These are phyloP conservation scores for Zaprionus lachaisei DNA, from an alignment of 1,140 invertebrate species.

Conservation along the genomic window DNA sequence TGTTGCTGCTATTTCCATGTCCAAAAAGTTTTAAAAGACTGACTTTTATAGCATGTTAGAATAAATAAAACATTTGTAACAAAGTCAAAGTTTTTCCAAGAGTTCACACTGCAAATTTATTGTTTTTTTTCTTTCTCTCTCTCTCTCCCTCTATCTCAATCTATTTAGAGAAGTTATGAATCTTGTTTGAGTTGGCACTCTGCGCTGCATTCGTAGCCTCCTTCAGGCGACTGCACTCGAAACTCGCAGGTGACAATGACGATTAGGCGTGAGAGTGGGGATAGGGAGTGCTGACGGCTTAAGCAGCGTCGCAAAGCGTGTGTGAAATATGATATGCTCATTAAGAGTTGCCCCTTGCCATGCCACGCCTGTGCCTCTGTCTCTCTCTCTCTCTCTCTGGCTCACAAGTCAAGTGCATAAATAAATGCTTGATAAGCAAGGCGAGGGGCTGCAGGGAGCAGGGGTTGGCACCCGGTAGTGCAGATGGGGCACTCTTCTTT, in stretches of 20 bases:
- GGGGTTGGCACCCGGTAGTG: background rate
- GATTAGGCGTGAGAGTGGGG: background rate
- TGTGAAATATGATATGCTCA: conserved; percentile 79
- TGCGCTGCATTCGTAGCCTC: background rate
- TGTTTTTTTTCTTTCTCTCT: background rate
- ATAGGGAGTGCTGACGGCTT: conserved; percentile 47
- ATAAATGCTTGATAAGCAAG: conserved; percentile 57
- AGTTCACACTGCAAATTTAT: background rate
- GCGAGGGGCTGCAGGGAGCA: background rate
- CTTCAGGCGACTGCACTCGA: conserved; percentile 43
- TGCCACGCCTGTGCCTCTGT: background rate
- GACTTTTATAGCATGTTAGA: background rate
- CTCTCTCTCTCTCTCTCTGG: conserved; percentile 18
- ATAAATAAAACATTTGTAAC: background rate
- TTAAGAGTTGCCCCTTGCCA: conserved; percentile 44
- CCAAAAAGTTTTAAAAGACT: background rate
- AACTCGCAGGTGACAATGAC: conserved; percentile 20
- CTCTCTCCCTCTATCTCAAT: background rate
- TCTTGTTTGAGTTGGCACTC: background rate
- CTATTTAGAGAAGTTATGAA: background rate
- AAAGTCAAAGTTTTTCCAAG: background rate
- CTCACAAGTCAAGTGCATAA: conserved; percentile 76
- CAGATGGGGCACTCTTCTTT: conserved; percentile 30
- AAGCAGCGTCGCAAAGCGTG: conserved; percentile 52
- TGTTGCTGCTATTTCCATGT: background rate